Conservation (phyloP, 2,888 invertebrate genomes). For the Dolichomitus sp. region DNA sequence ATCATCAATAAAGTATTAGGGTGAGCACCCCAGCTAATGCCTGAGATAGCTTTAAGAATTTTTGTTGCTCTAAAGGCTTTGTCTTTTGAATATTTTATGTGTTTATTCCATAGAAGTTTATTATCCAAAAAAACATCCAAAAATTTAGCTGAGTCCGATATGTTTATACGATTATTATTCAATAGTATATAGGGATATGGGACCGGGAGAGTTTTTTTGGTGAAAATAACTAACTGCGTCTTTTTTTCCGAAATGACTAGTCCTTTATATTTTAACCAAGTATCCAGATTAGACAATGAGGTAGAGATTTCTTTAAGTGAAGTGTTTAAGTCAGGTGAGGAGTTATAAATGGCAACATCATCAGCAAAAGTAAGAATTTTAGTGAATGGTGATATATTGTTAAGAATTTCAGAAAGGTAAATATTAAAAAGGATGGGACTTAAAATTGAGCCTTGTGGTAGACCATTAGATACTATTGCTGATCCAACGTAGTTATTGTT, state of each 20-base stretch:
- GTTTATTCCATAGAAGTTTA: not conserved
- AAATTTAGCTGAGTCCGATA: not conserved
- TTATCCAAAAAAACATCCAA: not conserved
- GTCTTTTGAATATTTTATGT: not conserved
- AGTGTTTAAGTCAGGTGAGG: not conserved
- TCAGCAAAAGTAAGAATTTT: slow-evolving; percentile 23
- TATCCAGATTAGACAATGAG: not conserved
- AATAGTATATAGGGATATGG: not conserved
- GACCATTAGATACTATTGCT: not conserved
- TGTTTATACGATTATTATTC: not conserved
- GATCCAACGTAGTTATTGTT: not conserved
- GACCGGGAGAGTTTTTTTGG: not conserved
- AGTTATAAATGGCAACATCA: slow-evolving; percentile 7
- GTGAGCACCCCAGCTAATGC: slow-evolving; percentile 5
- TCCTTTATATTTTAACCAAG: not conserved
- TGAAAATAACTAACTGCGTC: not conserved
- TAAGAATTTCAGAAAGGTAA: not conserved
- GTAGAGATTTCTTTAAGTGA: not conserved
- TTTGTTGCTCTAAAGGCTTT: not conserved
- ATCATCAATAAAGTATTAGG: not conserved
- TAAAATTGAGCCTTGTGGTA: slow-evolving; percentile 20
- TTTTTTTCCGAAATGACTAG: not conserved
- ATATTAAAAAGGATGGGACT: slow-evolving; percentile 26
- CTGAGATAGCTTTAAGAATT: not conserved
- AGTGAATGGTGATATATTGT: not conserved